Evolutionary conservation across 2,888 invertebrate genomes (phyloP).

Genomic region (Tipula unca): DNA sequence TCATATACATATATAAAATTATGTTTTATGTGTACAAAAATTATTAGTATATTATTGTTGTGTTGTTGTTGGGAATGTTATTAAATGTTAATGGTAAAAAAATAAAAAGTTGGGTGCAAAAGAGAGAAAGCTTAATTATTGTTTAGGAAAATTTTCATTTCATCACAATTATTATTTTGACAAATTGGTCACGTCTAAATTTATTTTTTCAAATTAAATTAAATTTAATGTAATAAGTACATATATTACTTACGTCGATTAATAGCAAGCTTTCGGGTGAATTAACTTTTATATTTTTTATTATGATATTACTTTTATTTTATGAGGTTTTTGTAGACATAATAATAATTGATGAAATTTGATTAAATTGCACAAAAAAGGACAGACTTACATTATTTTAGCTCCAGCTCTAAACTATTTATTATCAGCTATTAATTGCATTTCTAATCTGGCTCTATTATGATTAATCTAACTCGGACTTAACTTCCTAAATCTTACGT

Average conservation of each 20-base stretch:
- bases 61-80: neutral
- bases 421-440: no score
- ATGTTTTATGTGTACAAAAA: neutral
- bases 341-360: no score
- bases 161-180: neutral
- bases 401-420: no score
- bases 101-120: neutral
- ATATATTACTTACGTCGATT: neutral
- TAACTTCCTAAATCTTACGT: no score
- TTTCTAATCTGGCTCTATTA: no score
- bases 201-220: neutral
- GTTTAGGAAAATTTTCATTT: neutral
- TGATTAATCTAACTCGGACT: no score
- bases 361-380: no score
- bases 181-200: neutral
- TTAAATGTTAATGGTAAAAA: neutral
- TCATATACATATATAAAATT: neutral
- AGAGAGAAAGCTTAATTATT: neutral
- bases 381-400: no score
- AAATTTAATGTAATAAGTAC: neutral
- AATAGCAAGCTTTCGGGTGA: neutral
- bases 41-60: neutral
- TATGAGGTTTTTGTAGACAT: neutral
- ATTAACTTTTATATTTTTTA: neutral
- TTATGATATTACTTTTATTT: neutral